Conservation (phyloP, 30 jellyfish, hydroid and myxozoan species). For the Turritopsis dohrnii region DNA sequence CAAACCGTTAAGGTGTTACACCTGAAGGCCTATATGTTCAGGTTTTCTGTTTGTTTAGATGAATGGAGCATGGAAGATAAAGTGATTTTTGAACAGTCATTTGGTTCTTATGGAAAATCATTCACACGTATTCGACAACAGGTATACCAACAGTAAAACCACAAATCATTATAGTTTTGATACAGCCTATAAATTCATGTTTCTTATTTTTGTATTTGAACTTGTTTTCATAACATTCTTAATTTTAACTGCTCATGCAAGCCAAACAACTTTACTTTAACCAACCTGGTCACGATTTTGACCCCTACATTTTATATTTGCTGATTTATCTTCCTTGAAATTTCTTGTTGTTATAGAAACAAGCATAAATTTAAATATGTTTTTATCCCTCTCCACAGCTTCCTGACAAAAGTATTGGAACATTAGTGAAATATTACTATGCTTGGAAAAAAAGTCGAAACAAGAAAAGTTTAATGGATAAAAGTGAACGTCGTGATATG, state of each 20-base stretch:
- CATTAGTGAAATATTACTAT: constrained; percentile 87
- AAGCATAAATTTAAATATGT: background rate
- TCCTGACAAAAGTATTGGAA: constrained; percentile 92
- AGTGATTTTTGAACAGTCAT: constrained; percentile 96
- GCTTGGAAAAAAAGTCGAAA: constrained; percentile 97
- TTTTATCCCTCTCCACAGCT: constrained; percentile 40
- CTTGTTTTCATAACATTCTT: background rate
- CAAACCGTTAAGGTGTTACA: too few species aligned
- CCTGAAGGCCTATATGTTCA: too few species aligned
- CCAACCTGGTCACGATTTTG: too few species aligned
- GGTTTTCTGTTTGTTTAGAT: constrained; percentile 33
- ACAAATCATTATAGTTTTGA: background rate
- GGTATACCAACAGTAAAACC: constrained; percentile 16
- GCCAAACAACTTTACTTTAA: too few species aligned
- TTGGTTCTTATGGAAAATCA: constrained; percentile 87
- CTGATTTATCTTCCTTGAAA: background rate
- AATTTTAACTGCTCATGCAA: too few species aligned
- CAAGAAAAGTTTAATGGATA: constrained; percentile 92
- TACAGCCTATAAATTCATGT: background rate
- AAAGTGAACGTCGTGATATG: constrained; percentile 30
- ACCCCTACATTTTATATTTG: background rate
- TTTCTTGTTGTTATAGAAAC: background rate
- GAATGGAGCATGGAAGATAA: constrained; percentile 99
- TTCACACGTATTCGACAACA: constrained; percentile 82
- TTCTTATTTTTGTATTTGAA: background rate